Base-by-base conservation (phyloP, 2,888 invertebrate species). In the Plebejus argus region DNA sequence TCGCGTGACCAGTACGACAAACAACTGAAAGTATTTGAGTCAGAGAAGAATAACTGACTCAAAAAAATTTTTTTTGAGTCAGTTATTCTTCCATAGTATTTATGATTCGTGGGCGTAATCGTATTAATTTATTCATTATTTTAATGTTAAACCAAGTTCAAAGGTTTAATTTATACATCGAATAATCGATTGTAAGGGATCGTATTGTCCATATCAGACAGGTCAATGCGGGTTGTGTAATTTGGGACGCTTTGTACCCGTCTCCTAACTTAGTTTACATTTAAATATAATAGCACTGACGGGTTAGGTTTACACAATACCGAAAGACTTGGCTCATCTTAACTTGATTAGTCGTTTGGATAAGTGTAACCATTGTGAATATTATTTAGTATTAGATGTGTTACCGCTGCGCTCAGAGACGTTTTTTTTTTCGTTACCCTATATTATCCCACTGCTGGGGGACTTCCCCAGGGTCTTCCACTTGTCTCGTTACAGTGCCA, bases 271-370 rank as follows among this genome's bases (percentile, higher is more conserved):
- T 33, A 70, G 76, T 76, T 76, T 53, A 35, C 20, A 70, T 76
- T 33, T 66, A 76, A 70, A 76, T 76, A 23, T 76, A 66, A 76
- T 66, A 76, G 18, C 61, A 33, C 76, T 45, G 76, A 61, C 53
- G 53, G 76, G 76, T 61, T 76, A 61, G 76, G 58, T 15, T 66
- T 76, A 66, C 66, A 76, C 66, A 66, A 23, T 66, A 66, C 61
- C 53, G 18, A 18, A 53, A 53, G 53, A 18, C 53, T 49, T 53
- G 53, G 53, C 53, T 18, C 53, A 5, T 53, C 53, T 53, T 18
- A 8, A 53, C 53, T 53, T 53, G 53, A 53, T 53, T 53, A 53
- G 53, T 53, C 53, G 18, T 53, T 18, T 18, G 18, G 45, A 45
- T 10, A 45, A 45, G 45, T 45, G 10, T 45, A 10, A 39, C 39